Evolutionary conservation across 2,888 invertebrate species (phyloP).

Genomic region (Loripinus fragilis): DNA sequence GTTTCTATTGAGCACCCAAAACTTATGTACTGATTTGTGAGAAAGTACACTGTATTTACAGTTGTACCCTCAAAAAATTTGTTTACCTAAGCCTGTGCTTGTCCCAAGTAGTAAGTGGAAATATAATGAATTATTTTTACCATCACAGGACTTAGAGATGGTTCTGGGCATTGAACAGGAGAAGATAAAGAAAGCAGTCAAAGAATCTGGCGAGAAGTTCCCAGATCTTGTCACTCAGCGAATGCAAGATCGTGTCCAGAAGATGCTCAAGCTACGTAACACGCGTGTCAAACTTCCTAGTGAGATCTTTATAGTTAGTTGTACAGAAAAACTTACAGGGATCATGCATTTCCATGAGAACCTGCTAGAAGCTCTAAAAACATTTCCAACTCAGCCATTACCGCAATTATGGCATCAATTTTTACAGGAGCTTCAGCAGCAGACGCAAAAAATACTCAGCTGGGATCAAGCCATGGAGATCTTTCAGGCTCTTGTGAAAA

Average conservation of each 20-base stretch:
- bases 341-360: constrained; percentile 60
- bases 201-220: constrained; percentile 70
- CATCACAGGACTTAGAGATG: constrained; percentile 47
- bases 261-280: constrained; percentile 70
- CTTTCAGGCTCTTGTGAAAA: constrained; percentile 66
- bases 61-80: too few species aligned
- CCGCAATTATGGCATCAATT: constrained; percentile 76
- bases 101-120: too few species aligned
- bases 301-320: constrained; percentile 73
- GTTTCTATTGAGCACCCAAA: too few species aligned
- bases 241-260: constrained; percentile 69
- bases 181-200: constrained; percentile 55
- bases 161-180: constrained; percentile 47
- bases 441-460: constrained; percentile 67
- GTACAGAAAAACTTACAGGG: constrained; percentile 72
- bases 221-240: constrained; percentile 74
- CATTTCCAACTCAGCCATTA: constrained; percentile 63
- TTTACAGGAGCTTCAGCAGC: constrained; percentile 68
- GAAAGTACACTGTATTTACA: too few species aligned
- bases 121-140: neutral
- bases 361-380: constrained; percentile 58
- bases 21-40: too few species aligned
- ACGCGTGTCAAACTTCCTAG: constrained; percentile 71
- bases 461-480: constrained; percentile 68
- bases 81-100: too few species aligned